Evolutionary conservation across 2,113 vertebrate genomes (phyloP), one percentile per base, ranked within the genome.

Genomic region (Epinephelus cyanopodus): DNA sequence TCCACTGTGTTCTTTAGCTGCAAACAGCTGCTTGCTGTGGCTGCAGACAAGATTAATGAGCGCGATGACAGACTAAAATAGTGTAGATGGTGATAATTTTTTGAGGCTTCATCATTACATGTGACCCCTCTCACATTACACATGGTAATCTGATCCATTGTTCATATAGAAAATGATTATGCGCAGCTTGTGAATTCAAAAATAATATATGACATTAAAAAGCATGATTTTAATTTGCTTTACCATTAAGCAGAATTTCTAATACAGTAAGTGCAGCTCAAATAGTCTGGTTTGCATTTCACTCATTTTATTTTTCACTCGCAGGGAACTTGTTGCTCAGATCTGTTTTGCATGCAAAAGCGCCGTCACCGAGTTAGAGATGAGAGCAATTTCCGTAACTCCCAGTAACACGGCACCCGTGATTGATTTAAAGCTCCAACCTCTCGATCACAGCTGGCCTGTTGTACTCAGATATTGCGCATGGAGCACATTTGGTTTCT

Each of bases 391-490:
- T 79, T 80, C 71, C 15, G 12, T 60, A 64, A 72, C 65, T 75
- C 27, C 23, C 60, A 52, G 63, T 66, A 75, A 87, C 21, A 37
- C 17, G 27, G 12, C 70, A 63, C 23, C 33, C 17, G 6, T 87
- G 87, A 92, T 86, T 87, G 86, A 87, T 89, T 87, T 57, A 72
- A 45, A 84, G 67, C 84, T 76, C 63, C 58, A 74, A 53, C 81
- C 81, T 72, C 72, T 81, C 77, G 42, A 89, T 85, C 89, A 84
- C 81, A 86, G 83, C 88, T 77, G 77, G 39, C 71, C 71, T 62
- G 72, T 56, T 86, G 77, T 70, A 68, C 54, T 75, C 76, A 65
- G 77, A 91, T 91, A 90, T 92, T 89, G 77, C 90, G 83, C 63
- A 71, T 5, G 23, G 71, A 77, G 81, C 56, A 76, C 85, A 92